Conservation (phyloP, 1,140 invertebrate genomes). For the Sipha flava region DNA sequence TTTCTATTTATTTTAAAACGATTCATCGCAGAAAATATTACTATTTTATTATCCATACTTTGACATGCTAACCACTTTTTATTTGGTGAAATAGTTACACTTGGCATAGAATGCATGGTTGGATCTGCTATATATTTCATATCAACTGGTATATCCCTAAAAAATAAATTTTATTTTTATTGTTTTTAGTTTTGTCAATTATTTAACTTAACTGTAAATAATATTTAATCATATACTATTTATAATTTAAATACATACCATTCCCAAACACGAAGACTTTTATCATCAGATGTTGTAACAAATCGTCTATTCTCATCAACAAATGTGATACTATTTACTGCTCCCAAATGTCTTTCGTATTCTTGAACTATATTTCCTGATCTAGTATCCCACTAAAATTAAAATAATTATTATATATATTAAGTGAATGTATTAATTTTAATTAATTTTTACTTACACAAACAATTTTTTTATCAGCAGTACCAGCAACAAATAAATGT, state of each 20-base stretch:
- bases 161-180: constrained; percentile 25
- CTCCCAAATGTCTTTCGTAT: constrained; percentile 96
- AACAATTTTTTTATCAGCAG: constrained; percentile 98
- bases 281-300: constrained; percentile 98
- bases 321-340: constrained; percentile 98
- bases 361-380: constrained; percentile 95
- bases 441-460: constrained; percentile 68
- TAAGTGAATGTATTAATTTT: no score
- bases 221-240: no score
- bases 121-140: constrained; percentile 99
- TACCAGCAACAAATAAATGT: constrained; percentile 95
- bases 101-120: constrained; percentile 98
- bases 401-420: neutral
- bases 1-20: constrained; percentile 96
- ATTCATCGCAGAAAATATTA: constrained; percentile 95
- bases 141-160: constrained; percentile 95
- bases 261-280: constrained; percentile 98
- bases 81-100: constrained; percentile 88
- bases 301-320: constrained; percentile 97
- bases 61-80: constrained; percentile 99
- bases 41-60: constrained; percentile 98
- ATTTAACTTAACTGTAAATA: no score
- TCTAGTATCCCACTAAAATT: constrained; percentile 83
- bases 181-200: neutral
- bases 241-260: constrained; percentile 56